These are phyloP conservation scores for Lophura nycthemera DNA, from an alignment of 2,113 vertebrate genomes.

Conservation along the genomic window DNA sequence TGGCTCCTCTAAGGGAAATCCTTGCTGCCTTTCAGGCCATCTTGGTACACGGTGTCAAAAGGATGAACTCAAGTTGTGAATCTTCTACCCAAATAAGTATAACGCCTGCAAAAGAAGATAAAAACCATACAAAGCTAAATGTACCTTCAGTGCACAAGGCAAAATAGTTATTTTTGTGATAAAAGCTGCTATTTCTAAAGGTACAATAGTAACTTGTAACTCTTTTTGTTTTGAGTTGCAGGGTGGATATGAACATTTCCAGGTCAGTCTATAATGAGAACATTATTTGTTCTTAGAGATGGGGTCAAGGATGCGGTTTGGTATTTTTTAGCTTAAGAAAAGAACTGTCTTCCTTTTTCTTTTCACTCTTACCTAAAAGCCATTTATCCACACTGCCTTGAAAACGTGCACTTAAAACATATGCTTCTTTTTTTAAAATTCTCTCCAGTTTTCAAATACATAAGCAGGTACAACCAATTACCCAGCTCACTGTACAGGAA, in stretches of 20 bases:
- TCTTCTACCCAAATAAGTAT: background rate
- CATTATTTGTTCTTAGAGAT: background rate
- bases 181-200: background rate
- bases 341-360: background rate
- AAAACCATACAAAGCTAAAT: background rate
- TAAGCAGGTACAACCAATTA: background rate
- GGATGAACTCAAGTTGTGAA: background rate
- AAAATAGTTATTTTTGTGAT: background rate
- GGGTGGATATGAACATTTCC: background rate
- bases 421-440: background rate
- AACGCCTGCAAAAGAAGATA: background rate
- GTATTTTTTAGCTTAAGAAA: background rate
- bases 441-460: background rate
- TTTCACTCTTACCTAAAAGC: accelerated
- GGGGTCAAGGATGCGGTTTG: background rate
- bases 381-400: background rate
- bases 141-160: too few species aligned
- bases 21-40: background rate
- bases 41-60: background rate
- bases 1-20: background rate
- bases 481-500: background rate
- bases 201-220: background rate
- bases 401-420: background rate
- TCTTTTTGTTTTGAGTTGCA: background rate
- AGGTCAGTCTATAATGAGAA: background rate